Evolutionary conservation across 2,113 vertebrate species (phyloP), one percentile per base, ranked within the genome.

Genomic region (Myxocyprinus asiaticus): DNA sequence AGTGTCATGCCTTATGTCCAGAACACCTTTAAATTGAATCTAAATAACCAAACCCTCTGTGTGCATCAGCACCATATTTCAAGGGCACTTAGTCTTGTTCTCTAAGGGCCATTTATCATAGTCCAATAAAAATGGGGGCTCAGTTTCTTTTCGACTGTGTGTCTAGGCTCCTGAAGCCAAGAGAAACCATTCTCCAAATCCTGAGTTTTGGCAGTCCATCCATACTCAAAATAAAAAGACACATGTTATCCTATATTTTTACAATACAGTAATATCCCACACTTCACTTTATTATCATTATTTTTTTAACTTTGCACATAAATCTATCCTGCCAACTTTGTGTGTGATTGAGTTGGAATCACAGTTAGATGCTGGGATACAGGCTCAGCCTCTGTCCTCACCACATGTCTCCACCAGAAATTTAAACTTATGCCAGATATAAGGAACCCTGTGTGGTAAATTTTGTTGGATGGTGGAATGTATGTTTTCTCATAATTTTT

Each of bases 401-500:
- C 76, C 77, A 79, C 82, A 82, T n/a, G 55, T 82, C 22, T 33
- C 22, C 22, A 33, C 22, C 22, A 33, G 22, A 33, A 33, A 33
- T 72, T 71, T 72, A 71, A 79, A 81, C 56, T 53, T 80, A 66
- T 82, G 61, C 50, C 7, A 56, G 67, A 82, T 86, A 75, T 78
- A 44, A 66, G 65, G 82, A 74, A 2, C 7, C 22, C 22, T 33
- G 22, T 33, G 22, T 33, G 22, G 22, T 33, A 33, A 33, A 33
- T 33, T 33, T 33, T 33, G 22, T 33, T 33, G 22, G 22, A 33
- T 3, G 22, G 22, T 3, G 22, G 22, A 33, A 33, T 85, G 83
- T 82, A 65, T 86, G 75, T 86, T 88, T 87, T 88, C 76, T 82
- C 85, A 88, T 33, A 33, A 88, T 55, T 53, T 81, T 88, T 89